phyloP scores from a whole-genome alignment of 1,140 invertebrate species.

The Rhysida immarginata region DNA sequence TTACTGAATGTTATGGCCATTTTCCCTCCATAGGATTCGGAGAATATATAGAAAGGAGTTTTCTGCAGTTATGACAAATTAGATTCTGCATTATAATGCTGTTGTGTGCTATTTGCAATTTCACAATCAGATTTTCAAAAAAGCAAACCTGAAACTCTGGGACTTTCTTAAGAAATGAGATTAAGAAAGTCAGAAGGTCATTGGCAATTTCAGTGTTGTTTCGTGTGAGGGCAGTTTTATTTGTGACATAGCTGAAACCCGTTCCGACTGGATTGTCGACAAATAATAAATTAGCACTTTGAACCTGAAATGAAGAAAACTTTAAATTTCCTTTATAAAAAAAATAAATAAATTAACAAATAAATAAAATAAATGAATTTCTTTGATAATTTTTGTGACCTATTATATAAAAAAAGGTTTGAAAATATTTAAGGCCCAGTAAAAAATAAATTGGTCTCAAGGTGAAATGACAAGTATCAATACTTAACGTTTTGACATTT shows the following conservation, averaged over 20 bases:
- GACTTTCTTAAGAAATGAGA: slow-evolving; percentile 42
- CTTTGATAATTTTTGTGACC: too few species aligned
- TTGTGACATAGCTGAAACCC: slow-evolving; percentile 70
- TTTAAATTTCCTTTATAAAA: not conserved
- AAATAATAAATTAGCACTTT: slow-evolving; percentile 56
- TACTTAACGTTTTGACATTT: too few species aligned
- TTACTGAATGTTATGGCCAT: slow-evolving; percentile 64
- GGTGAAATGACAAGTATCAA: too few species aligned
- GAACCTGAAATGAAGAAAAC: slow-evolving; percentile 22
- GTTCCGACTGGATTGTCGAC: slow-evolving; percentile 78
- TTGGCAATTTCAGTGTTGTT: slow-evolving; percentile 54
- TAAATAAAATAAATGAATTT: too few species aligned
- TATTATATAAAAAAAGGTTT: too few species aligned
- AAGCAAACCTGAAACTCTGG: slow-evolving; percentile 45
- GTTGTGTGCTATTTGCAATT: too few species aligned
- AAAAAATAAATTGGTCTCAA: too few species aligned
- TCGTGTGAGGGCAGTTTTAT: slow-evolving; percentile 35
- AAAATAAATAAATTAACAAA: too few species aligned
- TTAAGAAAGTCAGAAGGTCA: slow-evolving; percentile 58
- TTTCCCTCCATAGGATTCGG: slow-evolving; percentile 78
- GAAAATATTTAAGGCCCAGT: too few species aligned
- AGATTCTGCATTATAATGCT: too few species aligned
- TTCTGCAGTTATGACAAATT: too few species aligned
- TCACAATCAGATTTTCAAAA: too few species aligned
- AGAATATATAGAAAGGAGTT: slow-evolving; percentile 61